phyloP scores from a whole-genome alignment of 2,797 vertebrate species.

The Botia kubotai region DNA sequence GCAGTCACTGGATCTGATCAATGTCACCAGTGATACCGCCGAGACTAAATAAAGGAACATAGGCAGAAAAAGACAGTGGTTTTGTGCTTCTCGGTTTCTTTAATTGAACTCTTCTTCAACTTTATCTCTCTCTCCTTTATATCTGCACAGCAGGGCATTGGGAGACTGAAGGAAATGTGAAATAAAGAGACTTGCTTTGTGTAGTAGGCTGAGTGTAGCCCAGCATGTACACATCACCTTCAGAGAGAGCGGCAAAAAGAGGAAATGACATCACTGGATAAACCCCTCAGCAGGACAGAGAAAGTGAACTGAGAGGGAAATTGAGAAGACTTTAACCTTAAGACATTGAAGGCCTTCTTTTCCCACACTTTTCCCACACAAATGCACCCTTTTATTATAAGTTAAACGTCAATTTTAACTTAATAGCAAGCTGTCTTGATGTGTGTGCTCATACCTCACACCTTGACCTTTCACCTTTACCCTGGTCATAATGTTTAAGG shows the following conservation, averaged over 20 bases:
- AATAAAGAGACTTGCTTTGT: not conserved
- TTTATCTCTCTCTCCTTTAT: not conserved
- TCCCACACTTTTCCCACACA: too few species aligned
- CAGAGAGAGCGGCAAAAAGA: not conserved
- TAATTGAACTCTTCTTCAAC: not conserved
- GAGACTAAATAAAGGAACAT: not conserved
- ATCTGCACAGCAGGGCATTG: not conserved
- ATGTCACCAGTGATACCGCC: not conserved
- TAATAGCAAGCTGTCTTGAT: too few species aligned
- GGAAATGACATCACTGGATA: not conserved
- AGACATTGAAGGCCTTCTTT: too few species aligned
- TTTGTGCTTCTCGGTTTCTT: not conserved
- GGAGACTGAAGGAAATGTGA: constrained; percentile 4
- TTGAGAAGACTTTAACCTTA: too few species aligned
- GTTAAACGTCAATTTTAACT: too few species aligned
- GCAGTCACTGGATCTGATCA: not conserved
- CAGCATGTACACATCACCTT: not conserved
- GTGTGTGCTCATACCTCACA: too few species aligned
- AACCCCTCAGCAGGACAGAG: not conserved
- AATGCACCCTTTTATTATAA: too few species aligned
- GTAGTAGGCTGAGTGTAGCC: not conserved
- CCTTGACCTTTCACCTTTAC: too few species aligned
- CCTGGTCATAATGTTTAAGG: too few species aligned
- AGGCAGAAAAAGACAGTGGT: not conserved
- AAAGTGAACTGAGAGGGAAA: too few species aligned